These are phyloP conservation scores for Megalops cyprinoides DNA, from an alignment of 2,797 vertebrate species.

Conservation along the genomic window DNA sequence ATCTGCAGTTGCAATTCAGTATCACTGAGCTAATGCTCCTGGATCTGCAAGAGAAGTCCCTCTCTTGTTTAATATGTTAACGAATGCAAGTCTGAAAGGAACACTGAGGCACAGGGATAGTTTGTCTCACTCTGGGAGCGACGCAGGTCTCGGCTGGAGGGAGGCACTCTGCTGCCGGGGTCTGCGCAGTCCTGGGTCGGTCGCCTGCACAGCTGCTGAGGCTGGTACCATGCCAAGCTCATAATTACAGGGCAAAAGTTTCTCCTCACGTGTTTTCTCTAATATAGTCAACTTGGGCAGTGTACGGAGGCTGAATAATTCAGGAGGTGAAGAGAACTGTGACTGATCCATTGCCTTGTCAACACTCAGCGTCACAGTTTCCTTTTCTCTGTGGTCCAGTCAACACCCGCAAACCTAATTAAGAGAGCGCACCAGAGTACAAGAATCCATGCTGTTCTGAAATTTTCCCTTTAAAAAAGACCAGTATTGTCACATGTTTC, in stretches of 20 bases:
- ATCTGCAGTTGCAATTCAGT: not conserved
- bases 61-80: constrained; percentile 12
- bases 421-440: not conserved
- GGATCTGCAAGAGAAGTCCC: not conserved
- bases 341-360: too few relatives aligned
- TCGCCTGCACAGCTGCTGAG: not conserved
- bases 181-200: not conserved
- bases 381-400: not conserved
- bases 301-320: not conserved
- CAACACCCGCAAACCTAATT: not conserved
- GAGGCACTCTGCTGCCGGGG: not conserved
- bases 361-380: not conserved
- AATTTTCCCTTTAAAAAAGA: not conserved
- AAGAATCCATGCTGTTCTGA: not conserved
- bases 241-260: constrained; percentile 18
- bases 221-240: constrained; percentile 5
- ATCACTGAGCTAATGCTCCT: not conserved
- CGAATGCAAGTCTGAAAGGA: not conserved
- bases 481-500: not conserved
- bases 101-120: not conserved
- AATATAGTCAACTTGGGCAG: constrained; percentile 5
- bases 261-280: not conserved
- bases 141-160: too few relatives aligned
- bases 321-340: not conserved
- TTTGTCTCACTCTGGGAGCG: not conserved